A percentile compares a stretch with the other conserved stretches of the same genome.
Conservation (phyloP, 2,888 invertebrate genomes). For the Metalampra italica region DNA sequence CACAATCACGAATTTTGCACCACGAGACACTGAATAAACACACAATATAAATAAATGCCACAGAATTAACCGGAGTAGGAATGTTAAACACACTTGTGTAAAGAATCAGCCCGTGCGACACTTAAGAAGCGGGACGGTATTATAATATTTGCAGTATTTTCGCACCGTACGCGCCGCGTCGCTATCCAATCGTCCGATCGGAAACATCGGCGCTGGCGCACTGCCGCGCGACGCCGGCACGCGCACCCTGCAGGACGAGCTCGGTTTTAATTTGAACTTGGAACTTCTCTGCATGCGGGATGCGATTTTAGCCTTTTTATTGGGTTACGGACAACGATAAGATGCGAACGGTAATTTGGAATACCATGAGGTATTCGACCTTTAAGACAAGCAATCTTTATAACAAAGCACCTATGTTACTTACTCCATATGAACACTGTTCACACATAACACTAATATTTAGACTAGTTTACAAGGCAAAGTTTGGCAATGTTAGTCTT, state of each 20-base stretch:
- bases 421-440: too few species aligned
- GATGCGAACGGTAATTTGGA: slow-evolving; percentile 44
- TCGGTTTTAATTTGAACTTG: slow-evolving; percentile 62
- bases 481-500: too few species aligned
- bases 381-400: slow-evolving; percentile 25
- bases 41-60: slow-evolving; percentile 23
- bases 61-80: slow-evolving; percentile 12
- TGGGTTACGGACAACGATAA: slow-evolving; percentile 43
- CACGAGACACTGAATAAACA: slow-evolving; percentile 18
- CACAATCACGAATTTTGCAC: slow-evolving; percentile 29
- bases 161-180: slow-evolving; percentile 40
- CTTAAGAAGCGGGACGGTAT: slow-evolving; percentile 21
- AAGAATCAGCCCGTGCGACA: slow-evolving; percentile 18
- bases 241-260: slow-evolving; percentile 26
- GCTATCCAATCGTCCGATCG: slow-evolving; percentile 59
- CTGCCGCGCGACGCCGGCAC: slow-evolving; percentile 35
- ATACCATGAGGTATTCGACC: slow-evolving; percentile 52
- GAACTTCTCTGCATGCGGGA: slow-evolving; percentile 45
- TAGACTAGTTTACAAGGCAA: too few species aligned
- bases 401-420: too few species aligned
- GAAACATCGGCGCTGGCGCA: slow-evolving; percentile 60
- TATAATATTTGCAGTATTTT: slow-evolving; percentile 27
- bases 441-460: too few species aligned
- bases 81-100: slow-evolving; percentile 28
- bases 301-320: slow-evolving; percentile 58